Conservation (phyloP, 1,140 invertebrate species). For the Aleiodes sp. region DNA sequence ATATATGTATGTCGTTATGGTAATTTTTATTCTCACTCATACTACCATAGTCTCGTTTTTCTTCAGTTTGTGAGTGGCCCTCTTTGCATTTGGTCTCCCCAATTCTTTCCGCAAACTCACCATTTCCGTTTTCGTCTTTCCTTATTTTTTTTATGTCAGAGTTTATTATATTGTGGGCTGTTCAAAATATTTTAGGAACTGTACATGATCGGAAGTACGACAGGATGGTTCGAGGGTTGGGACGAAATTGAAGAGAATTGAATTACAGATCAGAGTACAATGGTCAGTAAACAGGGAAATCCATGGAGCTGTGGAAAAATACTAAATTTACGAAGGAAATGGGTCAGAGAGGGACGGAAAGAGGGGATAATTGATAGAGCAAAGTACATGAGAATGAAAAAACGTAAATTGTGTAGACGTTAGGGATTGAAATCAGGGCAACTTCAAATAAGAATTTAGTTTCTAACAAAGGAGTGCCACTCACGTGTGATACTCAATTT, state of each 20-base stretch:
- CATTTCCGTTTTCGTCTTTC: constrained; percentile 17
- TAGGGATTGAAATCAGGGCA: not conserved
- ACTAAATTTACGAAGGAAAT: not conserved
- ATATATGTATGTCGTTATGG: constrained; percentile 53
- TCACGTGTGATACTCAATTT: too few species aligned
- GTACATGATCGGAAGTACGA: not conserved
- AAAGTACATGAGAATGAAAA: not conserved
- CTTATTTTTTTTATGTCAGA: too few species aligned
- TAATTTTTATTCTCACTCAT: constrained; percentile 38
- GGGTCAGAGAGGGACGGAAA: constrained; percentile 30
- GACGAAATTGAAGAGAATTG: too few species aligned
- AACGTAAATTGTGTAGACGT: not conserved
- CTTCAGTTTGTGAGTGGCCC: not conserved
- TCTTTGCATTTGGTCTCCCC: constrained; percentile 14
- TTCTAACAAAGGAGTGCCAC: too few species aligned
- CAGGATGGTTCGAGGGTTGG: not conserved
- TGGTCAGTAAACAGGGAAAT: not conserved
- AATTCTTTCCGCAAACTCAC: not conserved
- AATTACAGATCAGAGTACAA: not conserved
- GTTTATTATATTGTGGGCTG: too few species aligned
- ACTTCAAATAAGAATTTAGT: not conserved
- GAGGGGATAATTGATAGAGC: constrained; percentile 23
- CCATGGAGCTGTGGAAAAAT: not conserved
- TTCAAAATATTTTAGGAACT: too few species aligned
- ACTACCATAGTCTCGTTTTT: not conserved